Evolutionary conservation across 2,797 vertebrate species (phyloP), one percentile per base, ranked within the genome.

Genomic region (Arnoldichthys spilopterus): DNA sequence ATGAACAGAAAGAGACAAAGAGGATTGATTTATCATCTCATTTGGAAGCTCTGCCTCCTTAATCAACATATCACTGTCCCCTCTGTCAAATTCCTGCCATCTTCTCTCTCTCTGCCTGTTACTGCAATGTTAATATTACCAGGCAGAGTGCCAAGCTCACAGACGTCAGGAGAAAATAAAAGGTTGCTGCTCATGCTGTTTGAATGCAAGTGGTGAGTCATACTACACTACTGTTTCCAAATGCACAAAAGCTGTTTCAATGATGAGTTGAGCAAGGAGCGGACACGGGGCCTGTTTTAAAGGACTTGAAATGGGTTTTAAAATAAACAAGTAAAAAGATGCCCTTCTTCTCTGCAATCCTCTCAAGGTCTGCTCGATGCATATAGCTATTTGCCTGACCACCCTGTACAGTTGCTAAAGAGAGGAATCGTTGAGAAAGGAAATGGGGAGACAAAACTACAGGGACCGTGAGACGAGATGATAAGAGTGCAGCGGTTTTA

Each of bases 191-290:
- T 81, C 75, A 83, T 73, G 81, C 79, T 45, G 26, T 79, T 77
- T 77, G 78, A 72, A 85, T 82, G 78, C 80, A 26, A 37, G 34
- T 54, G 49, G 56, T 62, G 45, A 71, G 58, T 63, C 79, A 78
- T 81, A 77, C 74, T 73, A 63, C 75, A 82, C 72, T 71, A 77
- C 74, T 78, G 64, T 81, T 83, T 79, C 61, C 69, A 64, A 88
- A 85, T 89, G 88, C 87, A 85, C 87, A 82, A 76, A 88, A 86
- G 86, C 82, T 61, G 67, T 70, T 74, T 72, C n/a, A 53, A 24
- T 62, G 68, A 82, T 37, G 79, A 84, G 84, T 78, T 79, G 69
- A 85, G 82, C 76, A 84, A 88, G 85, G 79, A 78, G 59, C 84
- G 53, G 77, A 71, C 26, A 80, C 61, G 82, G 67, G 58, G 63